Evolutionary conservation across 2,888 invertebrate species (phyloP), one percentile per base, ranked within the genome.

Genomic region (Sphaerophoria taeniata): DNA sequence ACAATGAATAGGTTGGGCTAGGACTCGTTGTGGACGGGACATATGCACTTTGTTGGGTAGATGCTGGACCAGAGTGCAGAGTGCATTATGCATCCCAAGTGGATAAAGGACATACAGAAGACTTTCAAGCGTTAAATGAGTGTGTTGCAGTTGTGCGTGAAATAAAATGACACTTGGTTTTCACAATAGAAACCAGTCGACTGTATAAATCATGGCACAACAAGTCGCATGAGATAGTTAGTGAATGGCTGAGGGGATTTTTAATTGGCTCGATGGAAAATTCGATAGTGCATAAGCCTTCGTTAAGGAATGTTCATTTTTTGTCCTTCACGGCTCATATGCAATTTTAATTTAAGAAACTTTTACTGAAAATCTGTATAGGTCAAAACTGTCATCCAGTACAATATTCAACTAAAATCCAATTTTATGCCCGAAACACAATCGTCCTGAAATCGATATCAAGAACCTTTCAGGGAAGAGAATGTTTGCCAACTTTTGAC

Each of bases 151-250:
- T 24, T 24, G 24, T 24, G 14, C 3, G 14, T 74, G 63, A 14
- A 58, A 53, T 51, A 72, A 78, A 78, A 65, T 71, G 72, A 60
- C 72, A 79, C 78, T 79, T 58, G 56, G 58, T 55, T 67, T 43
- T 71, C n/a, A 73, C 67, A 72, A 43, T 67, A 31, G 61, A 43
- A 49, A 55, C 61, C 60, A 69, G 47, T 55, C 45, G 36, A 73
- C 58, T 73, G 45, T 60, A 45, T 80, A 70, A 74, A 34, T 58
- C 49, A 58, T 56, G n/a, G 12, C 34, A 31, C 24, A 43, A 67
- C 36, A 58, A 31, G 56, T 31, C 11, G 4, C 12, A 43, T 3
- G 9, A 43, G 43, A 43, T 33, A 31, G 45, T 61, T 31, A 14
- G 12, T 33, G 43, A 43, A n/a, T 16, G 36, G 11, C 61, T 45